These are phyloP conservation scores for Mormyrus lacerda DNA, from an alignment of 2,113 vertebrate species.

Conservation along the genomic window DNA sequence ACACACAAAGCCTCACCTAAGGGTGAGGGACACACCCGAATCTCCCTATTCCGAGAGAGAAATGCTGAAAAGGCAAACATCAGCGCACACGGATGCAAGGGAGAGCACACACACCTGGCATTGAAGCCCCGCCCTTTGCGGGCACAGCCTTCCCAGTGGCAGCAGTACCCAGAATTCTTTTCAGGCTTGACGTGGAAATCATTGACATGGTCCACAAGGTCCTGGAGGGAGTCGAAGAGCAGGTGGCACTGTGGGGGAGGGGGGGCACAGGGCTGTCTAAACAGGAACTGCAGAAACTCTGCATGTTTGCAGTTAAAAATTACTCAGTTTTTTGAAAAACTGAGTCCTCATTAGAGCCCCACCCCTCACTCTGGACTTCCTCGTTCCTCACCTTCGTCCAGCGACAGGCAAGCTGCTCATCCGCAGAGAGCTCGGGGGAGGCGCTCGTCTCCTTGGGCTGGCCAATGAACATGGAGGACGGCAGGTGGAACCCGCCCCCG, in stretches of 20 bases:
- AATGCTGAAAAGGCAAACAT: not conserved
- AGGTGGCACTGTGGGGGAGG: constrained; percentile 73
- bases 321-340: not conserved
- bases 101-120: constrained; percentile 66
- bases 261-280: not conserved
- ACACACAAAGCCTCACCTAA: not conserved
- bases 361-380: not conserved
- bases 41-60: not conserved
- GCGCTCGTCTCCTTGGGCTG: constrained; percentile 74
- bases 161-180: constrained; percentile 93
- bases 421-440: constrained; percentile 75
- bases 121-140: constrained; percentile 93
- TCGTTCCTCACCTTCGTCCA: constrained; percentile 78
- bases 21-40: not conserved
- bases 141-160: constrained; percentile 95
- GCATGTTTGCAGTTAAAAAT: not conserved
- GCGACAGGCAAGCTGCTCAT: constrained; percentile 85
- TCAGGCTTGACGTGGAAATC: constrained; percentile 95
- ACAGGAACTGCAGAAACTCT: not conserved
- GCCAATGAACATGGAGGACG: constrained; percentile 78
- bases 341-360: not conserved
- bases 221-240: constrained; percentile 90
- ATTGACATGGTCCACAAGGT: constrained; percentile 92
- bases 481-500: constrained; percentile 75
- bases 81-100: not conserved